Evolutionary conservation across 2,113 vertebrate genomes (phyloP).

Genomic region (Gnathonemus echidnorhynchus): DNA sequence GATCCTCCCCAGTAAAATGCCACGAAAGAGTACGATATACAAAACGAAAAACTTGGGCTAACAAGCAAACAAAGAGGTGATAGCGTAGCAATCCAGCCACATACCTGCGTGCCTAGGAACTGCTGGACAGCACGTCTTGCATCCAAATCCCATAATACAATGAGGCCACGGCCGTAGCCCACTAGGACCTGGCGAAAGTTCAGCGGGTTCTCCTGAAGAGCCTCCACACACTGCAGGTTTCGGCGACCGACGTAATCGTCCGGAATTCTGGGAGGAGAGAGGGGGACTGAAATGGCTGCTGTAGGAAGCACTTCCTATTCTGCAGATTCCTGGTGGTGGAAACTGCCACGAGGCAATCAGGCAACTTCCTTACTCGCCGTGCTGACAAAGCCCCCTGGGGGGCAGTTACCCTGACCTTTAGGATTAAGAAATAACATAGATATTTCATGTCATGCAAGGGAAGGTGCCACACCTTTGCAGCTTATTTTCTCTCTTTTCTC

Average conservation of each 20-base stretch:
- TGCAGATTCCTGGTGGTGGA: not conserved
- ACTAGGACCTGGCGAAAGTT: constrained; percentile 76
- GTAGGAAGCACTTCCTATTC: not conserved
- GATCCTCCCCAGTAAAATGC: not conserved
- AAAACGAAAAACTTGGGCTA: not conserved
- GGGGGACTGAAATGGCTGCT: not conserved
- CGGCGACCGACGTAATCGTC: constrained; percentile 76
- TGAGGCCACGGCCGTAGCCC: constrained; percentile 85
- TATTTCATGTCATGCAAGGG: not conserved
- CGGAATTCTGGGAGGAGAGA: constrained; percentile 62
- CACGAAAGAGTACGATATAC: not conserved
- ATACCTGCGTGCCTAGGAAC: constrained; percentile 83
- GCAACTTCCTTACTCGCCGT: not conserved
- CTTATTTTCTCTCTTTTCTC: not conserved
- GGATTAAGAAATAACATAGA: not conserved
- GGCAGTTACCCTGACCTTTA: not conserved
- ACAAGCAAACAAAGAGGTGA: not conserved
- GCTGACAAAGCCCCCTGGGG: not conserved
- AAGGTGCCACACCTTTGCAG: not conserved
- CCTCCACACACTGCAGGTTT: constrained; percentile 84
- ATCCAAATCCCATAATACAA: constrained; percentile 83
- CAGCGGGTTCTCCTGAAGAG: constrained; percentile 77
- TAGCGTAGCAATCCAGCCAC: not conserved
- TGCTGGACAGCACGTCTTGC: constrained; percentile 58
- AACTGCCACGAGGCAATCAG: not conserved